Evolutionary conservation across 2,797 vertebrate species (phyloP).

Genomic region (Loriculus beryllinus): DNA sequence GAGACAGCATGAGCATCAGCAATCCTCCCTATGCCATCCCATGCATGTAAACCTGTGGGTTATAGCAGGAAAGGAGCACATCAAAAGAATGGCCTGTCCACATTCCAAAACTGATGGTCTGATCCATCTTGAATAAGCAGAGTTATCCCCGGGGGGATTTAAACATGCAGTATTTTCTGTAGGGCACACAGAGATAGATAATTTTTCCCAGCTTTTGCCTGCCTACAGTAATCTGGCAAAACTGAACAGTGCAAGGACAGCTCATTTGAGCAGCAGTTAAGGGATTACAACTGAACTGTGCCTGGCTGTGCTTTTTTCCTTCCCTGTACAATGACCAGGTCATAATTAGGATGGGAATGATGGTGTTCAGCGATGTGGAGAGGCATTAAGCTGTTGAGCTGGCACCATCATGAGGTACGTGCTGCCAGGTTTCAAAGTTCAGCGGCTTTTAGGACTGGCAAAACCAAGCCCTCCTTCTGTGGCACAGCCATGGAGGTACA

Average conservation of each 20-base stretch:
- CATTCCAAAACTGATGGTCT: neutral
- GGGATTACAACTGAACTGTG: conserved; percentile 57
- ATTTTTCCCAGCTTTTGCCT: conserved; percentile 39
- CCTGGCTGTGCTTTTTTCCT: conserved; percentile 15
- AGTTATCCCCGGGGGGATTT: neutral
- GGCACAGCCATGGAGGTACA: neutral
- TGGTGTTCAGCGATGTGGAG: neutral
- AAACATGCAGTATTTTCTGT: neutral
- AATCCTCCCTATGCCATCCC: accelerated
- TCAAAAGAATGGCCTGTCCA: neutral
- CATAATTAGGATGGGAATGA: conserved; percentile 56
- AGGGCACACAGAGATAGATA: neutral
- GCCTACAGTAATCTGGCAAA: conserved; percentile 24
- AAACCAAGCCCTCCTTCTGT: neutral
- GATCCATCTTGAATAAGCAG: neutral
- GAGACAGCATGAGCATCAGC: neutral
- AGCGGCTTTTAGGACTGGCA: conserved; percentile 33
- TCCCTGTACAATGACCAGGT: conserved; percentile 47
- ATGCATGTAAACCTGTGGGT: neutral
- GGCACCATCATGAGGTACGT: accelerated
- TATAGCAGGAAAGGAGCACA: neutral
- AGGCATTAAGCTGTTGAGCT: conserved; percentile 24
- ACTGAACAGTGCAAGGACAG: conserved; percentile 5
- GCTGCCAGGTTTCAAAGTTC: conserved; percentile 57
- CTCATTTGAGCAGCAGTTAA: conserved; percentile 63